phyloP scores from a whole-genome alignment of 2,113 vertebrate genomes.

The Cryptotis parvus region DNA sequence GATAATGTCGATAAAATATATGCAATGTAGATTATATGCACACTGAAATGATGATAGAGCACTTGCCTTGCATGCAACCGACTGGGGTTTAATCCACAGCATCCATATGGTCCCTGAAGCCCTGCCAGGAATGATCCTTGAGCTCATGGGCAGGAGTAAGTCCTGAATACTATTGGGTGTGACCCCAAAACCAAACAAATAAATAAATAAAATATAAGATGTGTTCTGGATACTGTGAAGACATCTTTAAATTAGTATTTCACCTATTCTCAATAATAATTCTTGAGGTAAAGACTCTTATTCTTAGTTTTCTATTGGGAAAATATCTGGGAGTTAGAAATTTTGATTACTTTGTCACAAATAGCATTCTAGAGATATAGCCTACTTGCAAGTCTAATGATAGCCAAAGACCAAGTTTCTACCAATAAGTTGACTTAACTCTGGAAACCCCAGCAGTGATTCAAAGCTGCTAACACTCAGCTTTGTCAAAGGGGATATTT shows the following conservation, averaged over 20 bases:
- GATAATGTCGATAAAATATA: constrained; percentile 3
- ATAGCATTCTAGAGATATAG: neutral
- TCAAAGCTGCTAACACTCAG: neutral
- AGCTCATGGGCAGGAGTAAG: no score
- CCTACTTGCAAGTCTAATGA: neutral
- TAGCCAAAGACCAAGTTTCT: neutral
- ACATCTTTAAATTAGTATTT: constrained; percentile 17
- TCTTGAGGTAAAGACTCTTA: neutral
- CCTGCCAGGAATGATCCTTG: no score
- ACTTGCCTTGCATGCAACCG: no score
- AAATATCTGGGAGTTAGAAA: neutral
- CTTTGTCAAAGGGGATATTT: neutral
- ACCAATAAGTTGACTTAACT: neutral
- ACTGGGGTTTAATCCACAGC: no score
- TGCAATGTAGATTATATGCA: neutral
- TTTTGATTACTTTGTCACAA: constrained; percentile 2
- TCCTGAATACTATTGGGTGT: no score
- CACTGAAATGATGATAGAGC: neutral
- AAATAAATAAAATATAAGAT: no score
- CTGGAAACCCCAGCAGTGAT: neutral
- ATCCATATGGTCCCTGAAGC: no score
- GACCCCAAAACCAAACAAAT: no score
- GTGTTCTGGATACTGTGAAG: neutral
- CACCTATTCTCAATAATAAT: constrained; percentile 18
- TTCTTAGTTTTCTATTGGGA: neutral